These are phyloP conservation scores for Pyrocephalus nanus DNA, from an alignment of 2,797 vertebrate species.

Conservation along the genomic window DNA sequence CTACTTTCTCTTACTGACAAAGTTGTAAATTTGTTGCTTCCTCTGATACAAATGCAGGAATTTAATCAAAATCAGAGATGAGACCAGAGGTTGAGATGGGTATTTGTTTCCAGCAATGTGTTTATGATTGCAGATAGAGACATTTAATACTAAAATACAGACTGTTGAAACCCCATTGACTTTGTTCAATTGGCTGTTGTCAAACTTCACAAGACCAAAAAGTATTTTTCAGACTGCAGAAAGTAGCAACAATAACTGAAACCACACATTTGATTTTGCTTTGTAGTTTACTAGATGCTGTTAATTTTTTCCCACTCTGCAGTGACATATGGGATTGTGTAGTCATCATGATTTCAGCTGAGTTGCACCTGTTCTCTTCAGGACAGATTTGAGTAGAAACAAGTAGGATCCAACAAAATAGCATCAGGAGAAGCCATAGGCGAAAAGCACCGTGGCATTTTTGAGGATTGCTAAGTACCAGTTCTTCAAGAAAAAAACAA, in stretches of 20 bases:
- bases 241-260: background rate
- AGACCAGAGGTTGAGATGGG: background rate
- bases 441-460: background rate
- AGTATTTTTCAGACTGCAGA: background rate
- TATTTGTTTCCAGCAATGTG: background rate
- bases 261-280: background rate
- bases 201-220: background rate
- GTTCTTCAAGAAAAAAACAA: background rate
- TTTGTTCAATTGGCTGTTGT: background rate
- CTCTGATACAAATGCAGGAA: background rate
- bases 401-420: background rate
- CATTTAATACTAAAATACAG: background rate
- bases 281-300: background rate
- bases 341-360: background rate
- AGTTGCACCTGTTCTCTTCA: conserved; percentile 6
- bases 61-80: background rate
- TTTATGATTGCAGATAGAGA: background rate
- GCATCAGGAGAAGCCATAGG: background rate
- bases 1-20: background rate
- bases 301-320: background rate
- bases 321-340: background rate
- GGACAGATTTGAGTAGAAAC: background rate
- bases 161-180: background rate
- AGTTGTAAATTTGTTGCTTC: background rate
- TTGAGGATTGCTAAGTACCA: background rate